phyloP scores from a whole-genome alignment of 1,140 invertebrate species.

The Nebria ingens region DNA sequence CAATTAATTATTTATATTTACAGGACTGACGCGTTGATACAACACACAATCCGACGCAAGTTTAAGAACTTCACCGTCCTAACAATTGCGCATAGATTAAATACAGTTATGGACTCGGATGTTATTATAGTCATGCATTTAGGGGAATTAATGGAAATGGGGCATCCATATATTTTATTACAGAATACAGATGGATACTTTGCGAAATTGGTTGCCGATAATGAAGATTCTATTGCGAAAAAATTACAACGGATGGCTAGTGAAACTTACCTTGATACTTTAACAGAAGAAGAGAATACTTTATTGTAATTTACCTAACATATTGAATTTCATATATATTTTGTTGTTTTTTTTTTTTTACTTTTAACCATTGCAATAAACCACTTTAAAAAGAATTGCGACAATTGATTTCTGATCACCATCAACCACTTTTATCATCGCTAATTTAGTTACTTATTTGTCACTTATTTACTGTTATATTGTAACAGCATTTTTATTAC shows the following conservation, averaged over 20 bases:
- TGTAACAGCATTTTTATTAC: too few species aligned
- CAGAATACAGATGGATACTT: conserved; percentile 51
- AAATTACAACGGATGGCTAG: background rate
- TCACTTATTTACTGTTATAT: too few species aligned
- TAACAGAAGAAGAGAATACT: conserved; percentile 3
- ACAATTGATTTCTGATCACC: too few species aligned
- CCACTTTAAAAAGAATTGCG: too few species aligned
- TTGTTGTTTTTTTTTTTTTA: too few species aligned
- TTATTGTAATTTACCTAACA: background rate
- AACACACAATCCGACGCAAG: conserved; percentile 55
- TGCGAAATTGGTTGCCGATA: conserved; percentile 55
- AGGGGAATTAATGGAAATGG: conserved; percentile 56
- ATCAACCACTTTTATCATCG: too few species aligned
- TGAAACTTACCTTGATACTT: background rate
- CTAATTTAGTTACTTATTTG: too few species aligned
- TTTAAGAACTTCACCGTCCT: conserved; percentile 64
- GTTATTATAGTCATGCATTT: conserved; percentile 59
- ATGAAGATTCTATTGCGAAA: conserved; percentile 31
- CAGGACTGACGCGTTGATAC: conserved; percentile 55
- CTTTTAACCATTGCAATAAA: too few species aligned
- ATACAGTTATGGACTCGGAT: conserved; percentile 67
- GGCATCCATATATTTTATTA: conserved; percentile 50
- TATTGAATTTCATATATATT: too few species aligned
- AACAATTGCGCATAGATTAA: conserved; percentile 73
- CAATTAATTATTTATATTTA: conserved; percentile 14